Base-by-base conservation (phyloP, 2,888 invertebrate species). In the Cheiracanthium punctorium region DNA sequence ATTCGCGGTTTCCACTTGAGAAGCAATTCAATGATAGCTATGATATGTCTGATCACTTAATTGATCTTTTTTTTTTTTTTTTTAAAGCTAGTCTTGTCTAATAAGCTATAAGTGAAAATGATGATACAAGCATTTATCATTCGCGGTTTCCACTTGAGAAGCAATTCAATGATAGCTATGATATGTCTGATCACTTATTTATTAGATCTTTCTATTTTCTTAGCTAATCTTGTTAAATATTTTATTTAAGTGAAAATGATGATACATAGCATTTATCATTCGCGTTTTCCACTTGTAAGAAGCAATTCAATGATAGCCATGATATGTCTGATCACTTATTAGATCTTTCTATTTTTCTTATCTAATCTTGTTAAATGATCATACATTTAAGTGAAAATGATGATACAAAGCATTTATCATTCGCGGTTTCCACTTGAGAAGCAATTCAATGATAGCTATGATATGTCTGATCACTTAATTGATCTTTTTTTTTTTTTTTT, bases 1-100 rank as follows among this genome's bases (percentile, higher is more conserved):
- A 67, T 67, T 67, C 67, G 67, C 67, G 67, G 67, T 67, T 67
- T 67, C 67, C 67, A 67, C 67, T 67, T 67, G 67, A 67, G 67
- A 67, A 67, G 5, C 12, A 0, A 32, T 67, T 67, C 67, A n/a
- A 67, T 67, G 67, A 67, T 32, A 67, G 37, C 37, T 37, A 7
- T 7, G 4, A 10, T 7, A 7, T 4, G 67, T n/a, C 32, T 67
- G 29, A 32, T n/a, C 32, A 28, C 65, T 65, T 65, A 2, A 1
- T 65, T 65, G 17, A n/a, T n/a, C n/a, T n/a, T n/a, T n/a, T n/a
- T n/a, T n/a, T n/a, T n/a, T n/a, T n/a, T n/a, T n/a, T n/a, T n/a
- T n/a, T n/a, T n/a, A n/a, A 37, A 37, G 5, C 5, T 37, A 37
- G 12, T 37, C 12, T 37, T 37, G 12, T 37, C 12, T 8, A 8